Percentiles rank a stretch among this genome's conserved stretches.
phyloP scores from a whole-genome alignment of 1,140 invertebrate species.

The Leptinotarsa undecemlineata region DNA sequence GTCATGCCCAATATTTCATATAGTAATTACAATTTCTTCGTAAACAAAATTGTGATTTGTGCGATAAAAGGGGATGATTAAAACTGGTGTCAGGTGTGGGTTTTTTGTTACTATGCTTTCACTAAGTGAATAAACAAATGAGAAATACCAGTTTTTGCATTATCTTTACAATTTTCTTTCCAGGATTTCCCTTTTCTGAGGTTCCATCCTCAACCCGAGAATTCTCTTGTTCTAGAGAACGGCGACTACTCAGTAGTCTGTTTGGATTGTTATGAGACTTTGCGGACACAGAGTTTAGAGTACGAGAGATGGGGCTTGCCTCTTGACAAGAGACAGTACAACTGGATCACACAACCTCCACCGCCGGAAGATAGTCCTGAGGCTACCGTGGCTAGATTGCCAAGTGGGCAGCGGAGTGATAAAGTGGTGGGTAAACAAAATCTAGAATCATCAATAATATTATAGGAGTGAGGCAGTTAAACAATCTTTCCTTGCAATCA shows the following conservation, averaged over 20 bases:
- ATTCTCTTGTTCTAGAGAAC: conserved; percentile 84
- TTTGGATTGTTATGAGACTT: conserved; percentile 87
- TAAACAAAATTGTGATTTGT: background rate
- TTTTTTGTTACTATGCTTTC: no score
- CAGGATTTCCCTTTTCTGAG: conserved; percentile 76
- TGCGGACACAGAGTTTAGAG: conserved; percentile 80
- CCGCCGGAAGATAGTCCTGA: conserved; percentile 85
- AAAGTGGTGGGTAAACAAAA: conserved; percentile 65
- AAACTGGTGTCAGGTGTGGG: no score
- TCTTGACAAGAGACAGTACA: conserved; percentile 84
- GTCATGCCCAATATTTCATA: no score
- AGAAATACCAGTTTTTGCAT: background rate
- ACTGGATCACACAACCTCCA: conserved; percentile 88
- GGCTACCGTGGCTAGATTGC: conserved; percentile 76
- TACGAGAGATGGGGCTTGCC: conserved; percentile 89
- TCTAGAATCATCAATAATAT: no score
- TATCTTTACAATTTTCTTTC: background rate
- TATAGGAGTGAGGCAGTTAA: no score
- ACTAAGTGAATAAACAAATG: background rate
- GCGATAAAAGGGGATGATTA: no score
- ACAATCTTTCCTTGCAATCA: no score
- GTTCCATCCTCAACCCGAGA: conserved; percentile 79
- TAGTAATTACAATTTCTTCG: no score
- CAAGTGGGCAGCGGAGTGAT: conserved; percentile 78
- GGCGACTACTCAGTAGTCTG: conserved; percentile 90